Evolutionary conservation across 1,140 invertebrate genomes (phyloP), one percentile per base, ranked within the genome.

Genomic region (Caenorhabditis remanei): DNA sequence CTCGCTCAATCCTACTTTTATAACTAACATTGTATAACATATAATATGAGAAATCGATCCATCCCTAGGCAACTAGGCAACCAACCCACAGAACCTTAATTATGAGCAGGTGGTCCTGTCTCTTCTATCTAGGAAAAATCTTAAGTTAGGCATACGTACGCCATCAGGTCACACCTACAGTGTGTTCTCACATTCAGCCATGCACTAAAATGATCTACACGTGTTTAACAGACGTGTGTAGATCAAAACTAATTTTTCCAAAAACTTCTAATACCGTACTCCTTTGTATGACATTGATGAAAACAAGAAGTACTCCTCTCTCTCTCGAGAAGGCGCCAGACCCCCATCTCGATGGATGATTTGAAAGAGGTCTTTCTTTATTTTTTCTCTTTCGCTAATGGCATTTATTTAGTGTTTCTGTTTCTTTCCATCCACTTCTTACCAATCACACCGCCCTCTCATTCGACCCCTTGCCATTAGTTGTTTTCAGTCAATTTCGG

Each of bases 391-490:
- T 79, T 79, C 71, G 71, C 71, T 79, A 79, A 79, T 79, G 71
- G 71, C 71, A 79, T 79, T 79, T 79, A 79, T 79, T 79, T 79
- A 79, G 71, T 79, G 71, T 79, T 79, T 71, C 65, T 71, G 65
- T 71, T 71, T 79, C 71, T n/a, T 75, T 32, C 46, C 5, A 13
- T 11, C 71, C 71, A 79, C 71, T 79, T 79, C 71, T 79, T 79
- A 71, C 71, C 71, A 79, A 43, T 79, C 43, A 79, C 71, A 79
- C 65, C 65, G 41, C 65, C 61, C 61, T 32, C 56, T 21, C n/a
- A 46, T 40, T 19, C 71, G 40, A 43, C 71, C n/a, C 40, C 4
- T 43, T 79, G 71, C 71, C 71, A 79, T 79, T 79, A 79, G 71
- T 79, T 79, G 71, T 79, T 79, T 79, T 79, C 71, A 79, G 71